A percentile compares a stretch with the other conserved stretches of the same genome.
Conservation (phyloP, 2,888 invertebrate genomes). For the Limnephilus marmoratus region DNA sequence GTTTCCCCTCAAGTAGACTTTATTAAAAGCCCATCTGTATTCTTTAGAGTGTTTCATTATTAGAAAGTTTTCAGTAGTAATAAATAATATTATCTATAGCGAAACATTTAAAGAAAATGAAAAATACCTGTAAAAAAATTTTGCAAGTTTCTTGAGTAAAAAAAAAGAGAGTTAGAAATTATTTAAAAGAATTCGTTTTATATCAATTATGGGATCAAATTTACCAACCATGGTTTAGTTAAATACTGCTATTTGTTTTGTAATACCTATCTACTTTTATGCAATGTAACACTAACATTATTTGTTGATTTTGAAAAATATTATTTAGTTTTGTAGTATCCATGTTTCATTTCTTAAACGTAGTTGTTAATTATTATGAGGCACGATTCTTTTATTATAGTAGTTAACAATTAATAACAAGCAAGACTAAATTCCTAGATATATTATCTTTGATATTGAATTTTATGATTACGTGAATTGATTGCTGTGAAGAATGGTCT, state of each 20-base stretch:
- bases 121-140: neutral
- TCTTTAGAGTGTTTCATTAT: constrained; percentile 41
- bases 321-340: constrained; percentile 31
- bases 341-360: constrained; percentile 21
- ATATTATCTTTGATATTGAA: constrained; percentile 10
- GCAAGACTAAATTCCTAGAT: constrained; percentile 2
- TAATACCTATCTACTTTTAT: neutral
- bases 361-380: constrained; percentile 4
- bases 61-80: constrained; percentile 42
- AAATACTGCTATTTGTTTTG: neutral
- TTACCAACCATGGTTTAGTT: constrained; percentile 25
- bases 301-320: constrained; percentile 19
- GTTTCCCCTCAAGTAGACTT: constrained; percentile 43
- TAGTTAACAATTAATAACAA: constrained; percentile 16
- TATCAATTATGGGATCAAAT: constrained; percentile 46
- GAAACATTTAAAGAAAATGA: neutral
- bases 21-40: constrained; percentile 37
- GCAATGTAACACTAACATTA: neutral
- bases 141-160: neutral
- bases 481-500: neutral
- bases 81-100: neutral
- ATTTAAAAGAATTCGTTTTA: constrained; percentile 25
- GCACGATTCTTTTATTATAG: constrained; percentile 12
- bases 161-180: constrained; percentile 8
- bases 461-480: neutral